Evolutionary conservation across 1,140 invertebrate species (phyloP), one percentile per base, ranked within the genome.

Genomic region (Drosophila arawakana): DNA sequence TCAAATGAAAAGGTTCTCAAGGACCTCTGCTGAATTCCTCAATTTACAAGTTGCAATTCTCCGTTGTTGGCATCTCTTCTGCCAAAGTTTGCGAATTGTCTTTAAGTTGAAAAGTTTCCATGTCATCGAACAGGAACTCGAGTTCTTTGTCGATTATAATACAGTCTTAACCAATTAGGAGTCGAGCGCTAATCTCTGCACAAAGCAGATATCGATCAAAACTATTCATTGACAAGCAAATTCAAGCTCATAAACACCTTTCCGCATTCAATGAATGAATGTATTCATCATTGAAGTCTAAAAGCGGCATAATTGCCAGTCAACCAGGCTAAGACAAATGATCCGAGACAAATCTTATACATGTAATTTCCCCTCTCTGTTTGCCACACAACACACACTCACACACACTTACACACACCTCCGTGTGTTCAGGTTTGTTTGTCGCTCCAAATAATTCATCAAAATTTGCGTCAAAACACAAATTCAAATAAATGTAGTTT

Each of bases 241-340:
- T 54, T 49, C 37, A 43, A 71, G 73, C 84, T 69, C 77, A 80
- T 88, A 89, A 88, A 84, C 80, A 89, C 84, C 84, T 88, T 88
- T 88, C 84, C 84, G 84, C 84, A 81, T 88, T 88, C 77, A 58
- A 61, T 69, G 71, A 73, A 83, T 76, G 58, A 54, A 78, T 47
- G 63, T 57, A 73, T 65, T 69, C 37, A 70, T 62, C 34, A 7
- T n/a, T 7, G 4, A 46, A 62, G 41, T 43, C 37, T 39, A n/a
- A 34, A 34, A 15, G 34, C 52, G 18, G 25, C 72, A 71, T 73
- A 70, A 76, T 80, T 67, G 69, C 57, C 60, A 63, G 49, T n/a
- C 63, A 54, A 49, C 37, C 41, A 57, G 62, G 46, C 52, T 35
- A 84, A 85, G 80, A 88, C 69, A 88, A 88, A 88, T 78, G 73